Conservation (phyloP, 2,888 invertebrate species). For the Argyresthia goedartella region DNA sequence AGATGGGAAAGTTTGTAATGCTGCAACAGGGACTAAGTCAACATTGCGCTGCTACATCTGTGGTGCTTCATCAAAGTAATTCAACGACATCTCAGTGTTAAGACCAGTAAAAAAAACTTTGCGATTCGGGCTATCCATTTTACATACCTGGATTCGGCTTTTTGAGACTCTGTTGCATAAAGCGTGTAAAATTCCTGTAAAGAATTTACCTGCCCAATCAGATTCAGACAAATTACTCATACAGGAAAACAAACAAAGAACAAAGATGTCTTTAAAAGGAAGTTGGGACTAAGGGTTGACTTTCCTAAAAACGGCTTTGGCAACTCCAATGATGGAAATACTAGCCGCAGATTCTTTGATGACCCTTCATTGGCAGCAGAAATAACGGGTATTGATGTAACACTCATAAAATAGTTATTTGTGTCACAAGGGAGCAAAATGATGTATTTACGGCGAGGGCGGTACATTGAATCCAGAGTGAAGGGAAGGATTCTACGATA, state of each 20-base stretch:
- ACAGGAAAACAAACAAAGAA: neutral
- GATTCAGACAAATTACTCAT: neutral
- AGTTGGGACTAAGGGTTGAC: neutral
- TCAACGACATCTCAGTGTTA: constrained; percentile 11
- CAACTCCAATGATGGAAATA: constrained; percentile 11
- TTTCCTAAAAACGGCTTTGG: constrained; percentile 9
- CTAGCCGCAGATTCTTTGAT: constrained; percentile 17
- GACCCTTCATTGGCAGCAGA: constrained; percentile 14
- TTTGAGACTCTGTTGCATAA: constrained; percentile 9
- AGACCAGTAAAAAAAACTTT: constrained; percentile 3
- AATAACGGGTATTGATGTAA: constrained; percentile 22
- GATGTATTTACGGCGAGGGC: no score
- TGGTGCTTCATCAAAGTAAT: constrained; percentile 13
- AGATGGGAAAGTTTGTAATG: constrained; percentile 14
- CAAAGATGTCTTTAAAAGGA: neutral
- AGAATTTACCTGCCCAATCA: neutral
- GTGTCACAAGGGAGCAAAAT: no score
- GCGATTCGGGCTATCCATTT: constrained; percentile 13
- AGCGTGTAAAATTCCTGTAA: neutral
- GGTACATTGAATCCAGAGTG: no score
- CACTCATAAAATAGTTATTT: no score
- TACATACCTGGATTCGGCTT: constrained; percentile 15
- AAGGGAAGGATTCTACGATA: no score
- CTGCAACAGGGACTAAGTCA: constrained; percentile 7
- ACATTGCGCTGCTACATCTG: constrained; percentile 10